A percentile compares a stretch with the other conserved stretches of the same genome.
Evolutionary conservation across 2,113 vertebrate species (phyloP).

Genomic region (Datnioides undecimradiatus): DNA sequence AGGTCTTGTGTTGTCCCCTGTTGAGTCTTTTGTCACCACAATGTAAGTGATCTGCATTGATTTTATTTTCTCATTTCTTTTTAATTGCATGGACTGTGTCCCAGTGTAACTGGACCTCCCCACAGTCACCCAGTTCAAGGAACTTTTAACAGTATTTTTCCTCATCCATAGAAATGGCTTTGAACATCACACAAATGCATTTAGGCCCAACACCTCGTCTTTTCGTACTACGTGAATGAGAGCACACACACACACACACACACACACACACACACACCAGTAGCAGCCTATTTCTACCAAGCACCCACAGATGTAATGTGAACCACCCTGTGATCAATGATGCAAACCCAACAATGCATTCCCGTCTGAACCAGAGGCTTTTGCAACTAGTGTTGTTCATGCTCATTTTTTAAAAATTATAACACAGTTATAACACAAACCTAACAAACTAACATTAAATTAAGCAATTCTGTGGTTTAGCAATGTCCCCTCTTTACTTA

Average conservation of each 20-base stretch:
- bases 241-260: not conserved
- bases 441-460: too few relatives aligned
- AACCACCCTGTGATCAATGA: slow-evolving; percentile 25
- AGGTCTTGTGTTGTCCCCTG: slow-evolving; percentile 74
- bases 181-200: not conserved
- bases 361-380: slow-evolving; percentile 14
- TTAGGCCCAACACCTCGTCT: fast-evolving
- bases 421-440: not conserved
- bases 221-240: not conserved
- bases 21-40: slow-evolving; percentile 79
- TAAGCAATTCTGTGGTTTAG: not conserved
- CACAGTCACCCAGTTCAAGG: slow-evolving; percentile 40
- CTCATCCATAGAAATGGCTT: not conserved
- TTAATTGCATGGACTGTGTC: slow-evolving; percentile 76
- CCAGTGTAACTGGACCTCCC: slow-evolving; percentile 63
- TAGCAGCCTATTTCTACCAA: not conserved
- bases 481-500: not conserved
- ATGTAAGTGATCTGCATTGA: slow-evolving; percentile 81
- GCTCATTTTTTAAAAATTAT: not conserved
- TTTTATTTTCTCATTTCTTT: slow-evolving; percentile 82
- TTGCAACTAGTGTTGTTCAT: not conserved
- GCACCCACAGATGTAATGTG: slow-evolving; percentile 12
- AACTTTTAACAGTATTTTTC: slow-evolving; percentile 31
- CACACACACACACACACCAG: slow-evolving; percentile 6
- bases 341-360: slow-evolving; percentile 20